Evolutionary conservation across 1,140 invertebrate genomes (phyloP), one percentile per base, ranked within the genome.

Genomic region (Medauroidea extradentata): DNA sequence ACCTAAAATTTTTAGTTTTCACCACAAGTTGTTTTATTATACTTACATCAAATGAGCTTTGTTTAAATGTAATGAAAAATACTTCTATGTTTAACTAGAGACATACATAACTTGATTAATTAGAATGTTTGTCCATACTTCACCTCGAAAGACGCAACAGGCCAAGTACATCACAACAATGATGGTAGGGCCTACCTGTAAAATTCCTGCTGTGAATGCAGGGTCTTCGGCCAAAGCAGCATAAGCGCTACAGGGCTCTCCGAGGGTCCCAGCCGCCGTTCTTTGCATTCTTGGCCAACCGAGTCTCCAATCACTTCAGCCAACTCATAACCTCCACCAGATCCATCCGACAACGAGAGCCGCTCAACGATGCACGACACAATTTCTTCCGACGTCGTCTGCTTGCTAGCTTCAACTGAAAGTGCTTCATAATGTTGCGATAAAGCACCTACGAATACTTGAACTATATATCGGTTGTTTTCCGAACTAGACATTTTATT

Each of bases 241-340:
- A 96, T 95, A 25, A 97, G 83, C 21, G 90, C 88, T 8, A 96
- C 93, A 1, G 95, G 95, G 68, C 89, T 93, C 73, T 98, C 94
- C 23, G 82, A 79, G 38, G 87, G 80, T 43, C 89, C 90, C 16
- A 98, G 81, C 66, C 94, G 79, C 59, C 94, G 78, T 77, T 97
- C 95, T 73, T 97, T 96, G 72, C 93, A 96, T 71, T 95, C 90
- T 67, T 90, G 86, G 14, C 89, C 87, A 56, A 86, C 81, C 66
- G 86, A 86, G 74, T 91, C 88, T 57, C 88, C 89, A 57, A 86
- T 80, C 14, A 96, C 93, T 79, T 98, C 94, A 25, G 93, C 92
- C 69, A 97, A 76, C 77, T 96, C 93, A 75, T 90, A 96, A 58
- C 86, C 84, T 59, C 77, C 78, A 68, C 57, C 54, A 69, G 85